A percentile compares a stretch with the other conserved stretches of the same genome.
These are phyloP conservation scores for Parnassius mnemosyne DNA, from an alignment of 2,888 invertebrate species.

Conservation along the genomic window DNA sequence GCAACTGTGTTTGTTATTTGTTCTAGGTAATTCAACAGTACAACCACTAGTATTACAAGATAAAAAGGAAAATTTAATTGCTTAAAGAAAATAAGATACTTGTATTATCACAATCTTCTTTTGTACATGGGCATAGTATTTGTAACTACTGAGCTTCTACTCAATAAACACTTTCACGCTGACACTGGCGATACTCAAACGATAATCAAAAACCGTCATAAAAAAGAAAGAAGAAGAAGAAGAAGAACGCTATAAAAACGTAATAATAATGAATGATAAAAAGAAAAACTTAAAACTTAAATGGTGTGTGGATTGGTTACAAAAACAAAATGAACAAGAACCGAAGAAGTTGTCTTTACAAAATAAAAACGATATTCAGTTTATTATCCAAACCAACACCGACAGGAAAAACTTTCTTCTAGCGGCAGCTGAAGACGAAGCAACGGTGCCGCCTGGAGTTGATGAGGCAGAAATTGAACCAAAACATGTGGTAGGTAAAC, in stretches of 20 bases:
- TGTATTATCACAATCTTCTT: no score
- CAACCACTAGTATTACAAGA: no score
- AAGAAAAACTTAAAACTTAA: slow-evolving; percentile 40
- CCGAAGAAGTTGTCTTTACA: slow-evolving; percentile 55
- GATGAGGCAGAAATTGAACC: slow-evolving; percentile 54
- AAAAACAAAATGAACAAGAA: slow-evolving; percentile 60
- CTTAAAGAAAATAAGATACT: no score
- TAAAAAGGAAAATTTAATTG: no score
- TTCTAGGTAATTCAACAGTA: no score
- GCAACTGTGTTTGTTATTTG: no score
- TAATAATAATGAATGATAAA: slow-evolving; percentile 12
- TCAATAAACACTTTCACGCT: no score
- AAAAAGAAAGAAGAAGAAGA: no score
- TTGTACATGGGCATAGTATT: no score
- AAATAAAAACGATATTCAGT: slow-evolving; percentile 69
- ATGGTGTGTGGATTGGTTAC: slow-evolving; percentile 67
- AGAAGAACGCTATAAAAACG: neutral
- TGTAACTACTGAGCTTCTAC: no score
- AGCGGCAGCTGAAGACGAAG: slow-evolving; percentile 61
- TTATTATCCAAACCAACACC: slow-evolving; percentile 64
- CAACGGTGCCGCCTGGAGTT: slow-evolving; percentile 61
- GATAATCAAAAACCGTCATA: no score
- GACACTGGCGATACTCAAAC: no score
- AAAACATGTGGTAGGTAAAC: slow-evolving; percentile 51
- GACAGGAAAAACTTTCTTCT: slow-evolving; percentile 61